Conservation (phyloP, 2,797 vertebrate species). For the Thalassophryne amazonica region DNA sequence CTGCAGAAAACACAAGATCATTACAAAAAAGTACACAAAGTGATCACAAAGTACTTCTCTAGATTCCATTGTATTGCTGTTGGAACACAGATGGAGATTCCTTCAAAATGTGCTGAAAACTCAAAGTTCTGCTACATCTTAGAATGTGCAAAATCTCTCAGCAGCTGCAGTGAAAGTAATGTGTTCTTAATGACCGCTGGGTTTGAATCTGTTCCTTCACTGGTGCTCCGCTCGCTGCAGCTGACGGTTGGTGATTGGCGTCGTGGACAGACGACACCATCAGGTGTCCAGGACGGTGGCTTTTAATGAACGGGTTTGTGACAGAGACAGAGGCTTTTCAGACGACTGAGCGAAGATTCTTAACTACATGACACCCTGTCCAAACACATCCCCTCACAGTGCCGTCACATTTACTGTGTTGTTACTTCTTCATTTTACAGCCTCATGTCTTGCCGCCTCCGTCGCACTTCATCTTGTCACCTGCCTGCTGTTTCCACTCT, state of each 20-base stretch:
- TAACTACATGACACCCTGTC: slow-evolving; percentile 26
- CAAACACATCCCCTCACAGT: slow-evolving; percentile 19
- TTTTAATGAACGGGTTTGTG: neutral
- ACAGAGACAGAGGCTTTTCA: neutral
- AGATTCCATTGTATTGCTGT: no score
- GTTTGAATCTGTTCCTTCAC: no score
- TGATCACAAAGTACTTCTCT: neutral
- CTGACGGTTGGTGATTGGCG: neutral
- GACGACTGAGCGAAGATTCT: neutral
- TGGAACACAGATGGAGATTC: no score
- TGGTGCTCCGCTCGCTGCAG: neutral
- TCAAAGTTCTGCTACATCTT: no score
- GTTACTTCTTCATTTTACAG: neutral
- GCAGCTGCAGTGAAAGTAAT: no score
- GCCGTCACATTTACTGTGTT: slow-evolving; percentile 7
- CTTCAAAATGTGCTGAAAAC: no score
- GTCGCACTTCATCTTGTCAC: neutral
- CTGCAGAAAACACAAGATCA: slow-evolving; percentile 58
- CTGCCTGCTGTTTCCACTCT: neutral
- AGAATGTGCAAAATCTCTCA: no score
- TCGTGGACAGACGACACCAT: neutral
- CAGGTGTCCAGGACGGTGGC: neutral
- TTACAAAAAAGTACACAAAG: no score
- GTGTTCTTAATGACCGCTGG: no score
- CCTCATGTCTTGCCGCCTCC: neutral